Percentiles rank a stretch among this genome's conserved stretches.
These are phyloP conservation scores for Ganaspis brasiliensis DNA, from an alignment of 2,888 invertebrate genomes.

Conservation along the genomic window DNA sequence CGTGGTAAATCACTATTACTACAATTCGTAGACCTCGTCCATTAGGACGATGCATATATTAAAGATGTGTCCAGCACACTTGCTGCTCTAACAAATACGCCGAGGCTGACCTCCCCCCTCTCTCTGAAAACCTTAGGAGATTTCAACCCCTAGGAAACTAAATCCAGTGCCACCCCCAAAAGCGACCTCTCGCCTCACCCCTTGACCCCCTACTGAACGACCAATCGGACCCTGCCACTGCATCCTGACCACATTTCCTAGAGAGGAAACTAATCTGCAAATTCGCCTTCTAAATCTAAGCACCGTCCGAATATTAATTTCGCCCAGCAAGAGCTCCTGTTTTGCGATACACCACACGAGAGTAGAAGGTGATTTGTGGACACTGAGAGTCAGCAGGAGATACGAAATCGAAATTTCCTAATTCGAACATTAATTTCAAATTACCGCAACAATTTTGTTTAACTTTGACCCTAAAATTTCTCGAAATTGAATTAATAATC, in stretches of 20 bases:
- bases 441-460: not conserved
- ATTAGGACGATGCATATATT: conserved; percentile 72
- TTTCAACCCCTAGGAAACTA: conserved; percentile 69
- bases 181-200: conserved; percentile 43
- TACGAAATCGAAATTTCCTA: conserved; percentile 53
- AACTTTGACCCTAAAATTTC: too few relatives aligned
- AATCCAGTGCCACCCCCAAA: conserved; percentile 66
- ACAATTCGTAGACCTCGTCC: conserved; percentile 57
- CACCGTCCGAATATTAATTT: conserved; percentile 79
- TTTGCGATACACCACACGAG: conserved; percentile 73
- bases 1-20: conserved; percentile 62
- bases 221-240: conserved; percentile 50
- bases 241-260: conserved; percentile 66
- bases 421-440: not conserved
- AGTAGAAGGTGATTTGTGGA: conserved; percentile 69
- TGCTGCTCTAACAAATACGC: conserved; percentile 76
- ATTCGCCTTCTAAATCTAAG: conserved; percentile 80
- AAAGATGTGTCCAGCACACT: conserved; percentile 77
- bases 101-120: conserved; percentile 60
- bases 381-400: conserved; percentile 59
- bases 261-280: conserved; percentile 79
- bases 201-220: conserved; percentile 42
- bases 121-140: conserved; percentile 64
- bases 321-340: conserved; percentile 68
- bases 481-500: too few relatives aligned